Percentiles rank a stretch among this genome's conserved stretches.
Conservation (phyloP, 2,797 vertebrate genomes). For the Pangasius krempfi region DNA sequence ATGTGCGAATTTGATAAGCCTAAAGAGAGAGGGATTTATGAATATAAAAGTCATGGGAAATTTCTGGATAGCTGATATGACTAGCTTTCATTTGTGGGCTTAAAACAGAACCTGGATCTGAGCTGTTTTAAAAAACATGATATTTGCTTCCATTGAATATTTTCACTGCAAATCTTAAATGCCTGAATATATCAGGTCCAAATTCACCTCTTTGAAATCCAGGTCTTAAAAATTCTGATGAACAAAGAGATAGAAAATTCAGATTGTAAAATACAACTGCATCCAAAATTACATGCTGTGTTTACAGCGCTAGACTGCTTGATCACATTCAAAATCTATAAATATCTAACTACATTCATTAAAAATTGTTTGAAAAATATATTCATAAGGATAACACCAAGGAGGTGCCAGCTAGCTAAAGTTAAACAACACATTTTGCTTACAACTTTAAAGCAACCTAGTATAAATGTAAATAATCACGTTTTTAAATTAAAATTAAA, state of each 20-base stretch:
- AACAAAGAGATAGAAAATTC: not conserved
- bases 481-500: not conserved
- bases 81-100: not conserved
- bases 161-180: not conserved
- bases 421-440: not conserved
- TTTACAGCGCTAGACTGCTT: not conserved
- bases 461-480: not conserved
- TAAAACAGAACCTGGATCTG: conserved; percentile 1
- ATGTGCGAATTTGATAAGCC: conserved; percentile 2
- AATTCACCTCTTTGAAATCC: not conserved
- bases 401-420: not conserved
- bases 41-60: conserved; percentile 12
- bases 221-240: not conserved
- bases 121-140: not conserved
- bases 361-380: not conserved
- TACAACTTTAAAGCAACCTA: not conserved
- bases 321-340: not conserved
- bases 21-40: conserved; percentile 1
- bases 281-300: not conserved
- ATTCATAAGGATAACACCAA: not conserved
- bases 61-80: conserved; percentile 7
- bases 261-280: not conserved
- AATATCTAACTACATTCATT: not conserved
- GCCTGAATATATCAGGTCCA: not conserved
- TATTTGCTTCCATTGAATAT: not conserved